phyloP scores from a whole-genome alignment of 2,888 invertebrate species.

The Trilocha varians region DNA sequence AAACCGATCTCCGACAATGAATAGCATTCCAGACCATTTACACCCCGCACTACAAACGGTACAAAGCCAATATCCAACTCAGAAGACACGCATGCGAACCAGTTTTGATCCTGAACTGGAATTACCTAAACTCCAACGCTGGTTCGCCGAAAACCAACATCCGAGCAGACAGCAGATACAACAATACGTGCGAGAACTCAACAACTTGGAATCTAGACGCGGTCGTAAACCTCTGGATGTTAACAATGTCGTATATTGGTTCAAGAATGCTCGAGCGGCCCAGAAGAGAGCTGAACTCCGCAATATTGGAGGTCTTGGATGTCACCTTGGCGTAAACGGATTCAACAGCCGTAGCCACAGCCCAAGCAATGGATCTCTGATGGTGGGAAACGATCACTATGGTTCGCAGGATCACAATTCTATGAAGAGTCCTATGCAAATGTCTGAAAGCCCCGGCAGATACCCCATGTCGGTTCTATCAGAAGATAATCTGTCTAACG shows the following conservation, averaged over 20 bases:
- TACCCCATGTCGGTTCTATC: constrained; percentile 78
- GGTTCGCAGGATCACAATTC: constrained; percentile 70
- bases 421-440: constrained; percentile 76
- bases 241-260: constrained; percentile 97
- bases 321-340: constrained; percentile 76
- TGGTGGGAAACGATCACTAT: constrained; percentile 76
- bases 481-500: constrained; percentile 77
- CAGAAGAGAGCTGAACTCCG: constrained; percentile 92
- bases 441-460: constrained; percentile 68
- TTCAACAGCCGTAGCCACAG: constrained; percentile 77
- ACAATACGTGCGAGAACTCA: constrained; percentile 94
- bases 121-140: constrained; percentile 94
- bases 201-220: constrained; percentile 91
- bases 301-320: constrained; percentile 73
- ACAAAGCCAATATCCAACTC: constrained; percentile 83
- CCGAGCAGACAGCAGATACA: constrained; percentile 97
- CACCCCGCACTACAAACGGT: constrained; percentile 86
- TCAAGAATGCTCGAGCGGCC: constrained; percentile 97
- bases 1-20: constrained; percentile 64
- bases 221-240: constrained; percentile 95
- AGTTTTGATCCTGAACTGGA: constrained; percentile 98
- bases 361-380: constrained; percentile 75
- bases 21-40: constrained; percentile 67
- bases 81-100: constrained; percentile 95
- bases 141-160: constrained; percentile 98